Evolutionary conservation across 1,140 invertebrate genomes (phyloP).

Genomic region (Sesamia nonagrioides): DNA sequence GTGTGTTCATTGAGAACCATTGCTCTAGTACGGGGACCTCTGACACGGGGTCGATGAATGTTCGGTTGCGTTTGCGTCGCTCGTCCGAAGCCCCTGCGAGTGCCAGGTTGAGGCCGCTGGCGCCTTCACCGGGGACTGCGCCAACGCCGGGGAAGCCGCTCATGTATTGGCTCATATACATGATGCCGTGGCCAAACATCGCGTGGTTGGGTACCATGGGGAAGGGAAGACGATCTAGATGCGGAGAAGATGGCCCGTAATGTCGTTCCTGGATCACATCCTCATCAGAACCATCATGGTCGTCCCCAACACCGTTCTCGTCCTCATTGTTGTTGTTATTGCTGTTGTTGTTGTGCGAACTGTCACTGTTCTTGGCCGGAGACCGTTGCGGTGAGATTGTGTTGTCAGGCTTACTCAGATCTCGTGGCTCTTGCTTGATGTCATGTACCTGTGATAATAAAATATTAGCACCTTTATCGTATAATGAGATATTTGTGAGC

Average conservation of each 20-base stretch:
- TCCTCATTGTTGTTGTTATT: slow-evolving; percentile 88
- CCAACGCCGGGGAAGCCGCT: slow-evolving; percentile 88
- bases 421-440: slow-evolving; percentile 87
- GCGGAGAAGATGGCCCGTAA: slow-evolving; percentile 80
- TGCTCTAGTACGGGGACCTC: slow-evolving; percentile 98
- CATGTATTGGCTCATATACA: slow-evolving; percentile 97
- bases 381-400: slow-evolving; percentile 81
- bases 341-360: slow-evolving; percentile 82
- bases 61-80: slow-evolving; percentile 97
- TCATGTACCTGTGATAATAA: slow-evolving; percentile 79
- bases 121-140: slow-evolving; percentile 83
- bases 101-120: slow-evolving; percentile 88
- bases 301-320: slow-evolving; percentile 76
- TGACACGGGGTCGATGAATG: slow-evolving; percentile 99
- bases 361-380: slow-evolving; percentile 86
- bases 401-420: slow-evolving; percentile 85
- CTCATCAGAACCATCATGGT: slow-evolving; percentile 84
- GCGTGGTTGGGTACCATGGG: slow-evolving; percentile 93
- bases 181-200: slow-evolving; percentile 95
- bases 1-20: slow-evolving; percentile 99
- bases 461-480: slow-evolving; percentile 2
- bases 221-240: slow-evolving; percentile 88
- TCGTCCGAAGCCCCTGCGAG: slow-evolving; percentile 92
- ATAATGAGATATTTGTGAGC: neutral
- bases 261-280: slow-evolving; percentile 80